Percentiles rank a stretch among this genome's conserved stretches.
phyloP scores from a whole-genome alignment of 1,140 invertebrate species.

The Galleria mellonella region DNA sequence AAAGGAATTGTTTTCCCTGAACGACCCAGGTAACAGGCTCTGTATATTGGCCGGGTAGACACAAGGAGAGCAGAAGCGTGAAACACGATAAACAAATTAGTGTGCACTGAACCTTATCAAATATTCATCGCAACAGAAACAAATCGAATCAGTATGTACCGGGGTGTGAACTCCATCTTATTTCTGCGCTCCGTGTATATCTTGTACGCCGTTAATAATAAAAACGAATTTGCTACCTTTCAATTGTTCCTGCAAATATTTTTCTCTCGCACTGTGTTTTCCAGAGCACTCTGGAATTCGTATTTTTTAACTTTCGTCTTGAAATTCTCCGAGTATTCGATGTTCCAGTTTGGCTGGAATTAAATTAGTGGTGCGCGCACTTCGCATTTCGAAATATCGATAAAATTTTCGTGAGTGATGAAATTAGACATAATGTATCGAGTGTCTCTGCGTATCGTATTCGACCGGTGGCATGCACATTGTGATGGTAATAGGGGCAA shows the following conservation, averaged over 20 bases:
- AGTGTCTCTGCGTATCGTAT: conserved; percentile 46
- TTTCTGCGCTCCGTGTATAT: conserved; percentile 37
- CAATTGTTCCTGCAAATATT: conserved; percentile 6
- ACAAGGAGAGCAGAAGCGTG: conserved; percentile 43
- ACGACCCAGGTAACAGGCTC: conserved; percentile 36
- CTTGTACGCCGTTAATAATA: conserved; percentile 37
- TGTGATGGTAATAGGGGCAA: conserved; percentile 71
- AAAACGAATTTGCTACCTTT: conserved; percentile 11
- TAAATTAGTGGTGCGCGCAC: conserved; percentile 7
- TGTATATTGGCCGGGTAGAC: conserved; percentile 33
- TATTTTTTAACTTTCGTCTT: too few species aligned
- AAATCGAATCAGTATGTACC: conserved; percentile 62
- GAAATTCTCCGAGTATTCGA: too few species aligned
- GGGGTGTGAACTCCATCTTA: conserved; percentile 49
- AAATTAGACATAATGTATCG: conserved; percentile 33
- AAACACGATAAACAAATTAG: conserved; percentile 72
- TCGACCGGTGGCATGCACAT: conserved; percentile 54
- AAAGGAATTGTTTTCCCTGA: conserved; percentile 23
- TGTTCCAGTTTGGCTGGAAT: too few species aligned
- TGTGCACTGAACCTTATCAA: conserved; percentile 67
- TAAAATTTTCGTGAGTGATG: conserved; percentile 39
- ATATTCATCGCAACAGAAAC: conserved; percentile 66
- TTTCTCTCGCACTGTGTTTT: conserved; percentile 4
- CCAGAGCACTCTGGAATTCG: neutral
- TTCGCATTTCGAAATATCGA: conserved; percentile 20